phyloP scores from a whole-genome alignment of 2,888 invertebrate species.

The Dasysyrphus albostriatus region DNA sequence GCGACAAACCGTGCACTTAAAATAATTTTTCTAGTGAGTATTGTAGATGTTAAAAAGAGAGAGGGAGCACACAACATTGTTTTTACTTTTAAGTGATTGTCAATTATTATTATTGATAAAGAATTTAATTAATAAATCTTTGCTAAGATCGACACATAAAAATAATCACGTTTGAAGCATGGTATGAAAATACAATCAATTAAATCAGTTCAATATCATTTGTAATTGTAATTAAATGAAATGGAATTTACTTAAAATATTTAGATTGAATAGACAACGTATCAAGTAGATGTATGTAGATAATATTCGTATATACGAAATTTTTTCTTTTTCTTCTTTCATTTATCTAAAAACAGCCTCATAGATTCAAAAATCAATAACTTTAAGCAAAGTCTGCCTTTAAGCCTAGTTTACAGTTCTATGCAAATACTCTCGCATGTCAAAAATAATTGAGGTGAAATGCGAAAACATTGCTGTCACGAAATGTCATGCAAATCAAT shows the following conservation, averaged over 20 bases:
- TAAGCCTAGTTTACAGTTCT: no score
- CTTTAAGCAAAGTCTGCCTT: no score
- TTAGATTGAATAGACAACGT: not conserved
- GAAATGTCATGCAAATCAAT: no score
- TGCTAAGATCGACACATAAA: not conserved
- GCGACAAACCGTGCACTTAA: not conserved
- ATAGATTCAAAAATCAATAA: no score
- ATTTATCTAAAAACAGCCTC: no score
- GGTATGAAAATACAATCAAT: not conserved
- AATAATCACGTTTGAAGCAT: not conserved
- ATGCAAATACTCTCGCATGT: no score
- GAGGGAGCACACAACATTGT: not conserved
- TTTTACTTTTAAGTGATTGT: not conserved
- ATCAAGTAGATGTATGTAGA: no score
- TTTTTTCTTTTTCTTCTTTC: no score
- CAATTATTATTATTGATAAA: conserved; percentile 5
- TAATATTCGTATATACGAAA: no score
- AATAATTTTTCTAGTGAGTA: no score
- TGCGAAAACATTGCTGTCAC: no score
- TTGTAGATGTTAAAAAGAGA: not conserved
- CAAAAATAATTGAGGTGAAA: no score
- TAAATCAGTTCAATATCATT: not conserved
- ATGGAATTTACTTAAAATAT: not conserved
- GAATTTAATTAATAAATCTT: not conserved
- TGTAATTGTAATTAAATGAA: not conserved